phyloP scores from a whole-genome alignment of 92 coral and sea anemone species.

The Isaurus tuberculatus region DNA sequence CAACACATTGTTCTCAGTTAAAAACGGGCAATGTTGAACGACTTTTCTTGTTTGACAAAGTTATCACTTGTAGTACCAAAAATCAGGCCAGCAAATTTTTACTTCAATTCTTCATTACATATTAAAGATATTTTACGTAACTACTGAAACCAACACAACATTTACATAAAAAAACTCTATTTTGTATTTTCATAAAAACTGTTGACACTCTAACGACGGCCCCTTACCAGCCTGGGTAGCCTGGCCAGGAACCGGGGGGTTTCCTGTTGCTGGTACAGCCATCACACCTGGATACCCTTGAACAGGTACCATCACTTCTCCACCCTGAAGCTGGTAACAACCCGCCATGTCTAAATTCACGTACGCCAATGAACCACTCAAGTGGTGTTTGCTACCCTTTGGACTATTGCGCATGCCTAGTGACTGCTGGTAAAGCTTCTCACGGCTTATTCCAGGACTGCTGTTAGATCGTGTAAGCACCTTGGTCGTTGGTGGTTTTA shows the following conservation, averaged over 20 bases:
- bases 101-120: background rate
- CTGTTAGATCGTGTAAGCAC: constrained; percentile 78
- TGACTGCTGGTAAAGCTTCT: constrained; percentile 64
- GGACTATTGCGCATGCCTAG: constrained; percentile 68
- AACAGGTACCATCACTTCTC: constrained; percentile 78
- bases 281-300: constrained; percentile 59
- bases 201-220: background rate
- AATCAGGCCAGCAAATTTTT: background rate
- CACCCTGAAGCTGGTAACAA: constrained; percentile 64
- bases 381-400: constrained; percentile 63
- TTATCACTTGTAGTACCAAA: no score
- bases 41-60: no score
- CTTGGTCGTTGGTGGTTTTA: constrained; percentile 80
- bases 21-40: no score
- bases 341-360: constrained; percentile 78
- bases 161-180: no score
- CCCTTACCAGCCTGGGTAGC: constrained; percentile 66
- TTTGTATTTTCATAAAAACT: no score
- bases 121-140: no score
- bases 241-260: constrained; percentile 9
- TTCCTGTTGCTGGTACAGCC: constrained; percentile 35
- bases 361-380: constrained; percentile 71
- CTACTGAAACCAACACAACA: background rate
- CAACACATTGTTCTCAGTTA: no score
- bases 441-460: constrained; percentile 77